Conservation (phyloP, 2,113 vertebrate species). For the Pygoscelis antarcticus region DNA sequence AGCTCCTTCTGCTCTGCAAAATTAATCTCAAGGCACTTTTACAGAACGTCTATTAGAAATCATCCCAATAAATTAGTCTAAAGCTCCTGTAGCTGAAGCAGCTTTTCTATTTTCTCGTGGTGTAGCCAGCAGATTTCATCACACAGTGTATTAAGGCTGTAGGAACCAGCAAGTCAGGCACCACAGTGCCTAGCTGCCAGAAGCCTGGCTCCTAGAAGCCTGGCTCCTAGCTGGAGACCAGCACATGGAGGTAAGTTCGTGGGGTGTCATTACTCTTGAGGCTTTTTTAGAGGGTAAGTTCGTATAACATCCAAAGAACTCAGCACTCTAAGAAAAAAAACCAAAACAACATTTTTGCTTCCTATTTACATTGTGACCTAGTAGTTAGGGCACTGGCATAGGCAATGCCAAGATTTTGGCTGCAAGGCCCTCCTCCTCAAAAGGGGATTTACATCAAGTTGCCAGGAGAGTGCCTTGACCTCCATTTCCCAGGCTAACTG, state of each 20-base stretch:
- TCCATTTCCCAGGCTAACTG: neutral
- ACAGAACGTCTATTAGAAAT: neutral
- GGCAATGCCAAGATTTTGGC: neutral
- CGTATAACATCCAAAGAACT: neutral
- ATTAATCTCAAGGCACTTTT: neutral
- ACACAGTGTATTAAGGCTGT: neutral
- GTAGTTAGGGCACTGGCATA: neutral
- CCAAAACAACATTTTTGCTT: neutral
- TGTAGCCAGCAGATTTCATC: neutral
- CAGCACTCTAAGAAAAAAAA: neutral
- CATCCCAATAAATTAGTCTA: neutral
- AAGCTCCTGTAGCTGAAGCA: neutral
- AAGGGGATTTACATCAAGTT: neutral
- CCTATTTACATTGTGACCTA: neutral
- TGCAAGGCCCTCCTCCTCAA: neutral
- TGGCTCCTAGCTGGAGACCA: neutral
- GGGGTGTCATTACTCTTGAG: neutral
- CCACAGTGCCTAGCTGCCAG: neutral
- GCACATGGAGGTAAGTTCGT: rapidly evolving
- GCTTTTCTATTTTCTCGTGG: neutral
- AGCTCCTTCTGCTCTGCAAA: neutral
- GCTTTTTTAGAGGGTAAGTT: neutral
- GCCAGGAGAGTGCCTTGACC: neutral
- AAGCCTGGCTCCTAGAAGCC: neutral
- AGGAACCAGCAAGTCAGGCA: neutral